Percentiles rank a stretch among this genome's conserved stretches.
Evolutionary conservation across 2,888 invertebrate species (phyloP).

Genomic region (Abrostola triplasia): DNA sequence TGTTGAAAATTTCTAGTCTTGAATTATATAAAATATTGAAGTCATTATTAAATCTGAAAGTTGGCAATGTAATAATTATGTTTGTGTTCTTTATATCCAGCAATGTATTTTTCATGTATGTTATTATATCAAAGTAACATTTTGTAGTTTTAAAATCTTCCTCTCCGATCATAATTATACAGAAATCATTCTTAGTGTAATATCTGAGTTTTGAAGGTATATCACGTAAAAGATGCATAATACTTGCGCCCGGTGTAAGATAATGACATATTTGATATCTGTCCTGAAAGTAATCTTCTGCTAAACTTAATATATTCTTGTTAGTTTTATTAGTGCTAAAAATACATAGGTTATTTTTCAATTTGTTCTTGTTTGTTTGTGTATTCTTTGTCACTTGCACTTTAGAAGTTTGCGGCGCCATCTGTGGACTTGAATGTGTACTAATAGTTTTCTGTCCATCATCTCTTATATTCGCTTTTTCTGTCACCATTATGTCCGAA

Average conservation of each 20-base stretch:
- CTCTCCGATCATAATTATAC: too few relatives aligned
- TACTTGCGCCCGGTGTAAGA: constrained; percentile 1
- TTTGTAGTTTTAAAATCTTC: neutral
- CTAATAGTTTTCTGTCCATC: constrained; percentile 1
- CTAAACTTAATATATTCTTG: constrained; percentile 1
- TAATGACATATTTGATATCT: constrained; percentile 7
- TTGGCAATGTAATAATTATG: neutral
- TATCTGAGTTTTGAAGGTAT: neutral
- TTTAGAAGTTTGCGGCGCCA: neutral
- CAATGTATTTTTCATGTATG: neutral
- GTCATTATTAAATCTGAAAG: neutral
- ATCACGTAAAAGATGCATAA: constrained; percentile 5
- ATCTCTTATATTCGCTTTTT: constrained; percentile 1
- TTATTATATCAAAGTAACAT: neutral
- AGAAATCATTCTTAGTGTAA: constrained; percentile 1
- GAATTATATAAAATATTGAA: constrained; percentile 5
- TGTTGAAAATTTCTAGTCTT: constrained; percentile 1
- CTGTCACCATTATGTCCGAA: constrained; percentile 1
- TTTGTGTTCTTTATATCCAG: neutral
- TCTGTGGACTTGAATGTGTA: constrained; percentile 3
- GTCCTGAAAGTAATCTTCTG: neutral
- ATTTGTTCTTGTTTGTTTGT: constrained; percentile 2
- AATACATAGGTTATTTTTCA: constrained; percentile 6
- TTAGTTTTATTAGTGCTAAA: constrained; percentile 1
- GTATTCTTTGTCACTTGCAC: constrained; percentile 1